phyloP scores from a whole-genome alignment of 64 coral and sea anemone species.

The Actinia tenebrosa region DNA sequence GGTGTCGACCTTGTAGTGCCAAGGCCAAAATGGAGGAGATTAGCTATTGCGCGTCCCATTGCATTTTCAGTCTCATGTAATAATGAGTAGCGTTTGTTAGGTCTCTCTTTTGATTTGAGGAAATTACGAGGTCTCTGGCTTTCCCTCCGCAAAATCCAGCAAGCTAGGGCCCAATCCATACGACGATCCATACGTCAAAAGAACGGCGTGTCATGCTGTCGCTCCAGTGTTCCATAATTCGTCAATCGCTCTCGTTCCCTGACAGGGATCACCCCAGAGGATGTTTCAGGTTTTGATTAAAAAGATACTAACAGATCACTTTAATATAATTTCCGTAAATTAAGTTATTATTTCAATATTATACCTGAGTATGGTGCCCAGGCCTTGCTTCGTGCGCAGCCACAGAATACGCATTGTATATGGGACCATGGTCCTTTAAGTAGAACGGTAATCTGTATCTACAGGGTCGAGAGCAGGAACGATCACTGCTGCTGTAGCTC shows the following conservation, averaged over 20 bases:
- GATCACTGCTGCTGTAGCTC: constrained; percentile 50
- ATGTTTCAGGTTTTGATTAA: neutral
- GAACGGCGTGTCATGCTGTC: neutral
- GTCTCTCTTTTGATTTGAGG: too few relatives aligned
- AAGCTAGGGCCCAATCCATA: too few relatives aligned
- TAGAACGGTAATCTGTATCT: constrained; percentile 81
- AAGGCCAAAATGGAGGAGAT: too few relatives aligned
- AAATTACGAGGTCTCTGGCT: too few relatives aligned
- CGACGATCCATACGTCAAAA: neutral
- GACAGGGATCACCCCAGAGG: too few relatives aligned
- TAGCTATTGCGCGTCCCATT: too few relatives aligned
- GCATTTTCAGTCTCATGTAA: too few relatives aligned
- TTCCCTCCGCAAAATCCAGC: too few relatives aligned
- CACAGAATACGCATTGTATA: constrained; percentile 90
- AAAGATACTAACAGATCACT: too few relatives aligned
- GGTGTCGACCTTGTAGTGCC: too few relatives aligned
- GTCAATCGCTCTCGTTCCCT: too few relatives aligned
- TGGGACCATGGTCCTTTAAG: constrained; percentile 86
- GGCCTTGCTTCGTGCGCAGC: constrained; percentile 91
- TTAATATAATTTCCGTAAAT: neutral
- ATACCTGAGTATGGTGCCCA: constrained; percentile 97
- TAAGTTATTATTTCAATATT: neutral
- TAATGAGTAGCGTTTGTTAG: too few relatives aligned
- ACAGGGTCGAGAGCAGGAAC: constrained; percentile 32
- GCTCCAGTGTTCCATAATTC: neutral